A percentile compares a stretch with the other conserved stretches of the same genome.
phyloP scores from a whole-genome alignment of 1,140 invertebrate species.

The Trialeurodes vaporariorum region DNA sequence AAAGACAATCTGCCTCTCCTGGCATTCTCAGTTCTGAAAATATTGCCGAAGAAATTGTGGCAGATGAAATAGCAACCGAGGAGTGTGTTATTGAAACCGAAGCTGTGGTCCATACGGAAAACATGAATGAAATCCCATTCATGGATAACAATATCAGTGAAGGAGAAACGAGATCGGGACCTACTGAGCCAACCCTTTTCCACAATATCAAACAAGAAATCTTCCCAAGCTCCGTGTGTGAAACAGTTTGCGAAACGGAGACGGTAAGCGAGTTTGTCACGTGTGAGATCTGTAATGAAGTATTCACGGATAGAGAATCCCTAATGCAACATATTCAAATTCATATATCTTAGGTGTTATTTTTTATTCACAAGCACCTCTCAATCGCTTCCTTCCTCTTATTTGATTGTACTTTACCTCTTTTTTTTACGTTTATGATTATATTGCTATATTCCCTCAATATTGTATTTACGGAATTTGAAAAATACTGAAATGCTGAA shows the following conservation, averaged over 20 bases:
- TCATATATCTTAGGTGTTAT: slow-evolving; percentile 9
- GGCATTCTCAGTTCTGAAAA: neutral
- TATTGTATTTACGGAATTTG: too few species aligned
- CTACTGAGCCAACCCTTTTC: slow-evolving; percentile 6
- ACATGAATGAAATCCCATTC: slow-evolving; percentile 21
- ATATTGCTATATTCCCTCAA: too few species aligned
- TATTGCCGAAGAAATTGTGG: neutral
- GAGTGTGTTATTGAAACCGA: slow-evolving; percentile 8
- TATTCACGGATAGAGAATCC: slow-evolving; percentile 56
- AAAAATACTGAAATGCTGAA: too few species aligned
- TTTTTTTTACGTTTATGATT: too few species aligned
- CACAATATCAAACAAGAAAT: slow-evolving; percentile 15
- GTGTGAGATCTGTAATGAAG: slow-evolving; percentile 67
- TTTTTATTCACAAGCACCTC: too few species aligned
- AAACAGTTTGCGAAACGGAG: slow-evolving; percentile 12
- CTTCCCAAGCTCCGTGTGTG: slow-evolving; percentile 1
- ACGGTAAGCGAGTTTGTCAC: slow-evolving; percentile 31
- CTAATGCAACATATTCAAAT: slow-evolving; percentile 62
- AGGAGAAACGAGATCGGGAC: slow-evolving; percentile 4
- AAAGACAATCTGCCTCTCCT: neutral
- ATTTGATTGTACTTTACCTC: too few species aligned
- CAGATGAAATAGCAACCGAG: neutral
- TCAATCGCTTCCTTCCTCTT: too few species aligned
- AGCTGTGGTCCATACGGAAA: slow-evolving; percentile 13
- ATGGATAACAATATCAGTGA: slow-evolving; percentile 22